phyloP scores from a whole-genome alignment of 2,888 invertebrate genomes.

The Spodoptera littoralis region DNA sequence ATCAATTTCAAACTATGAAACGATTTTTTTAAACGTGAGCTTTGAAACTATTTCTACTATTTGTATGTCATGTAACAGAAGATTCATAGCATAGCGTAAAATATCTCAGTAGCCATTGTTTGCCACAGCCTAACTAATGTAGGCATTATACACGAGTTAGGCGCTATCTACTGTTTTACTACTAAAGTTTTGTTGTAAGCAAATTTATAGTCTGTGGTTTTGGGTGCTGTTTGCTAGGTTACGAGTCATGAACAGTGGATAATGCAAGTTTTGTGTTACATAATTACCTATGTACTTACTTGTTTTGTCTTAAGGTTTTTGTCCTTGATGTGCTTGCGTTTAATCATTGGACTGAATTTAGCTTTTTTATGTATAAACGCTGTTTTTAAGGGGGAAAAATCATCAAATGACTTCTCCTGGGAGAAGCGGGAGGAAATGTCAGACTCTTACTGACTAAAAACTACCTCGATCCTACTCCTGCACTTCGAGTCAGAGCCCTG shows the following conservation, averaged over 20 bases:
- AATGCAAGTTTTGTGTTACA: background rate
- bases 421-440: too few species aligned
- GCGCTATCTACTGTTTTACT: constrained; percentile 26
- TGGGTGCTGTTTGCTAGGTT: constrained; percentile 4
- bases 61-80: constrained; percentile 3
- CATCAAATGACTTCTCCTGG: too few species aligned
- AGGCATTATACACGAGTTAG: constrained; percentile 22
- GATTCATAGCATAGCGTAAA: constrained; percentile 38
- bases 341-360: too few species aligned
- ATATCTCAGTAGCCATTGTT: constrained; percentile 35
- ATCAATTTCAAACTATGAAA: background rate
- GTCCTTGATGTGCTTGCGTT: too few species aligned
- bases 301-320: too few species aligned
- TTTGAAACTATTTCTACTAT: constrained; percentile 7
- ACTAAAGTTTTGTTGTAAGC: constrained; percentile 25
- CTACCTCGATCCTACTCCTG: too few species aligned
- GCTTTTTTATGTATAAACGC: too few species aligned
- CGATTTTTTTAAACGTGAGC: constrained; percentile 7
- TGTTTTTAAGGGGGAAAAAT: too few species aligned
- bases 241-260: background rate
- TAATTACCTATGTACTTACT: background rate
- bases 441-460: too few species aligned
- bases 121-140: constrained; percentile 24
- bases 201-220: constrained; percentile 3
- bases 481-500: too few species aligned